phyloP scores from a whole-genome alignment of 1,140 invertebrate species.

The Brachionus angularis region DNA sequence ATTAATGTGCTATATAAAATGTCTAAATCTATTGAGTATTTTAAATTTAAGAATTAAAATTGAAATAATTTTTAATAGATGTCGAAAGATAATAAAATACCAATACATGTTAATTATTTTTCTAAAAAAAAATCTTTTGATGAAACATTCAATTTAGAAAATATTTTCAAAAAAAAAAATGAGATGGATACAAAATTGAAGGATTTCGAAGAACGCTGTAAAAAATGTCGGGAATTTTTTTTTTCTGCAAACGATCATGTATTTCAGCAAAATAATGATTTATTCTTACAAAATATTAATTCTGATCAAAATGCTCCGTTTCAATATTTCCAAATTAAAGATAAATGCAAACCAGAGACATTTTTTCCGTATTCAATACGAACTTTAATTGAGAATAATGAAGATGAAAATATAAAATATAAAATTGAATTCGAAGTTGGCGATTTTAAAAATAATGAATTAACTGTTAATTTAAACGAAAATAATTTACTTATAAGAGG shows the following conservation, averaged over 20 bases:
- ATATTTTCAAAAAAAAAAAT: too few species aligned
- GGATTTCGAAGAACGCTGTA: constrained; percentile 42
- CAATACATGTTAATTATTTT: too few species aligned
- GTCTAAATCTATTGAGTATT: too few species aligned
- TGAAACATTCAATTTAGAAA: too few species aligned
- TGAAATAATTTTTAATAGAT: too few species aligned
- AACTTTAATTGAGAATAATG: constrained; percentile 4
- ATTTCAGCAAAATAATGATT: background rate
- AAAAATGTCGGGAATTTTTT: constrained; percentile 33
- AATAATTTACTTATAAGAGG: constrained; percentile 23
- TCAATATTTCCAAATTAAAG: too few species aligned
- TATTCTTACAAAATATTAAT: too few species aligned
- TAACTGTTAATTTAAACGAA: constrained; percentile 3
- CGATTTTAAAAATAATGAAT: constrained; percentile 35
- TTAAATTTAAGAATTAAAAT: too few species aligned
- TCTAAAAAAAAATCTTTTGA: too few species aligned
- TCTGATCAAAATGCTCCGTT: constrained; percentile 25
- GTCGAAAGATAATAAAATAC: too few species aligned
- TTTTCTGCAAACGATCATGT: background rate
- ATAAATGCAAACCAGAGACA: background rate
- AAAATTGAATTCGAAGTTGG: constrained; percentile 39
- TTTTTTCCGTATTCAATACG: background rate
- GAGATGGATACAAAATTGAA: too few species aligned
- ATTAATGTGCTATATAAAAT: too few species aligned
- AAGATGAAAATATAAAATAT: constrained; percentile 15